Evolutionary conservation across 2,797 vertebrate species (phyloP), one percentile per base, ranked within the genome.

Genomic region (Cuculus canorus): DNA sequence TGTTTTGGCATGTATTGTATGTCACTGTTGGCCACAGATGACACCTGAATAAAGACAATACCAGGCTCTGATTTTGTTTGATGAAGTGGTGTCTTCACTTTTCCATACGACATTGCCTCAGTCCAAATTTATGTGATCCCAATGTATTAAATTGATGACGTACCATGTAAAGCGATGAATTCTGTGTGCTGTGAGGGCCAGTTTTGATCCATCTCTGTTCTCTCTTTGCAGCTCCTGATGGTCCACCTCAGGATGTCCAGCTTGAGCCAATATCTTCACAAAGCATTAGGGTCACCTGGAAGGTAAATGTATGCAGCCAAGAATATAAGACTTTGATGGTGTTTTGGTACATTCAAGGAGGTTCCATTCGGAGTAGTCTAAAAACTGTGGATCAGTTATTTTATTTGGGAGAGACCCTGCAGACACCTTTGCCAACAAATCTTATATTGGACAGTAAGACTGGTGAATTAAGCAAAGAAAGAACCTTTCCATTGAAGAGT

Each of bases 251-350:
- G 96, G 99, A 99, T 79, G 99, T 99, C 54, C 98, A 98, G 48
- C 98, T 99, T 82, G 99, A 99, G 95, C 98, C 99, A 39, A 98
- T 99, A 52, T 99, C 99, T 22, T 99, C 99, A n/a, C 99, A 99
- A 96, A 99, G 98, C 98, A 99, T 99, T 98, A 98, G 98, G 97
- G 99, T 99, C 82, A 99, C 99, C 92, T 99, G 99, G 99, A 99
- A 99, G 99, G 99, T 99, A 98, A 96, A 96, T 80, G 43, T 24
- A 32, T 17, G 11, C 16, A 72, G 14, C 7, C 22, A 48, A 3
- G 2, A 13, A 68, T 7, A 17, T 15, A 17, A 17, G 33, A 37
- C 9, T 57, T 60, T 73, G 35, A 16, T 11, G 30, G 24, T 35
- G 17, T 65, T 48, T 66, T 75, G 10, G 25, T 63, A 12, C 1